These are phyloP conservation scores for Agrotis ipsilon DNA, from an alignment of 2,888 invertebrate genomes.

Conservation along the genomic window DNA sequence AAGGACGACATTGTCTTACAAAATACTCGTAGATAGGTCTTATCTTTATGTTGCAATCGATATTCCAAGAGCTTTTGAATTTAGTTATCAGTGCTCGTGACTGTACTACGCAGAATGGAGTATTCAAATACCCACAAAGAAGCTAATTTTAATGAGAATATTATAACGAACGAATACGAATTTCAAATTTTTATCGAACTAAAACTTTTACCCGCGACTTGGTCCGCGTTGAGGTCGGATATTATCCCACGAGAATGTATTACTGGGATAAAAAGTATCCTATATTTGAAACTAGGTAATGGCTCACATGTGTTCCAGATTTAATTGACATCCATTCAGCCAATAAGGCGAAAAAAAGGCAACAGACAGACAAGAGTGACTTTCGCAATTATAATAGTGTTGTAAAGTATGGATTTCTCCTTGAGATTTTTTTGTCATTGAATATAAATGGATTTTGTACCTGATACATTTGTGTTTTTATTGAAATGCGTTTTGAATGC, in stretches of 20 bases:
- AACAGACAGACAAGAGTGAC: neutral
- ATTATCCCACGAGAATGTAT: neutral
- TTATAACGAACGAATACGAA: conserved; percentile 66
- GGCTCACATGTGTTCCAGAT: neutral
- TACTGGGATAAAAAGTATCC: neutral
- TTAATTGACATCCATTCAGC: too few species aligned
- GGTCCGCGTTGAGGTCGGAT: neutral
- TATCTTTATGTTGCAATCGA: neutral
- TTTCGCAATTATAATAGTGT: neutral
- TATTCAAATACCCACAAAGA: conserved; percentile 68
- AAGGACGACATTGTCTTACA: neutral
- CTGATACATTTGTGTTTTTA: conserved; percentile 31
- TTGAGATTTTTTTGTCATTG: conserved; percentile 57
- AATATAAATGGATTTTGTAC: conserved; percentile 52
- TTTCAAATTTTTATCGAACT: conserved; percentile 67
- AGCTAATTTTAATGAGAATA: conserved; percentile 69
- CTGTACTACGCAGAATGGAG: conserved; percentile 41
- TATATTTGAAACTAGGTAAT: neutral
- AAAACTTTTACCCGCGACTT: neutral
- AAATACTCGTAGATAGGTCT: neutral
- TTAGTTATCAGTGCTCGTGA: neutral
- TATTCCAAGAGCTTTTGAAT: neutral
- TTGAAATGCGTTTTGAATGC: conserved; percentile 24
- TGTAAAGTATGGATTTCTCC: conserved; percentile 19
- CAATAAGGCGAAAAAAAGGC: too few species aligned